Base-by-base conservation (phyloP, 1,140 invertebrate genomes). In the Microplitis mediator region DNA sequence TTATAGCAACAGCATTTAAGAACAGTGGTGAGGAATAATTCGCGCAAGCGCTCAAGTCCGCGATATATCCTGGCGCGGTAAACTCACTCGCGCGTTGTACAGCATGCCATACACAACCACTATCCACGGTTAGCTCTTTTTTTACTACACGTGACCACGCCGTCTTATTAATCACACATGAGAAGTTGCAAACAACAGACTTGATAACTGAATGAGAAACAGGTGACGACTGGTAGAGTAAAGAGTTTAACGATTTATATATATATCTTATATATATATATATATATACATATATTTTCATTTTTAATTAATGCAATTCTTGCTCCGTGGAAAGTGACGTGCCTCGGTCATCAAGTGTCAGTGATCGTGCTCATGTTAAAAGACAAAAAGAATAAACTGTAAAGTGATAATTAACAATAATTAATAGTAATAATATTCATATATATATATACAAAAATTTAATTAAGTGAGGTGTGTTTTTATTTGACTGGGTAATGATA, bases 71-170 rank as follows among this genome's bases (percentile, higher is more conserved):
- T 78, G 83, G 79, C 78, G 84, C 80, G 82, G 80, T 76, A 82
- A 85, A 86, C 83, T 86, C 85, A 87, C 84, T 87, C 85, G 85
- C 83, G 85, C 83, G 85, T 82, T 82, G 85, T 80, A 85, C 83
- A 77, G 86, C 85, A 86, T 81, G 85, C 81, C 82, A 86, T 82
- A 86, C 84, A 83, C 84, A 81, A 81, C 78, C 82, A 79, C 79
- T 75, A 77, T 77, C 73, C 74, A 81, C 79, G 74, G 6, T 45
- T 45, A 45, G 39, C 77, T 80, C 78, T 75, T 78, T 80, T 77
- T 67, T 63, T 68, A 75, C 79, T 75, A 74, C 80, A 76, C 78
- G 78, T 77, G 77, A 74, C 83, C 84, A 85, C 83, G 84, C 84
- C 83, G 81, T 83, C 78, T 74, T 3, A 3, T 23, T 32, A 4